These are phyloP conservation scores for Diadophis punctatus DNA, from an alignment of 2,113 vertebrate species.

Conservation along the genomic window DNA sequence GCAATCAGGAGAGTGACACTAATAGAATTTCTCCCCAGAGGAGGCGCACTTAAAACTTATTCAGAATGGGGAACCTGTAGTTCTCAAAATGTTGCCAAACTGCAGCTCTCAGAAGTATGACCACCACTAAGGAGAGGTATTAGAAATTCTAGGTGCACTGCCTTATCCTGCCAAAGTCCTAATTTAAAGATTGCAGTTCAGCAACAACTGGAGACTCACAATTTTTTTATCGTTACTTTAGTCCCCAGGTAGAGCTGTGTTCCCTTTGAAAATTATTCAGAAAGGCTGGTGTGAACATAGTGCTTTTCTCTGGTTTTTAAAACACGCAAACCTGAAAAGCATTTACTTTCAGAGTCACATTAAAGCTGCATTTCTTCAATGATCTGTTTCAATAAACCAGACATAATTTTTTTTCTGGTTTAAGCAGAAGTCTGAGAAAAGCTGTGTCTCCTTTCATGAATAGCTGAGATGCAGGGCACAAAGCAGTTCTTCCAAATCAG, in stretches of 20 bases:
- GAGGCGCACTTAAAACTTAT: neutral
- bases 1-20: neutral
- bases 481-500: neutral
- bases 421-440: neutral
- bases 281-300: neutral
- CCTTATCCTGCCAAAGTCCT: neutral
- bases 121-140: neutral
- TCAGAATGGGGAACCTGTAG: neutral
- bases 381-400: neutral
- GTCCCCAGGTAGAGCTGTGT: neutral
- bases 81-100: neutral
- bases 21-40: neutral
- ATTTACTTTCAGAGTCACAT: neutral
- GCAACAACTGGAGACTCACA: neutral
- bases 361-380: neutral
- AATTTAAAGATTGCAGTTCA: neutral
- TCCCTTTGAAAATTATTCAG: neutral
- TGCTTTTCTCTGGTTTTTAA: neutral
- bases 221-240: neutral
- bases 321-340: neutral
- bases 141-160: neutral
- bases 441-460: neutral
- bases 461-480: neutral
- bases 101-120: neutral
- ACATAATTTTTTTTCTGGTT: neutral